These are phyloP conservation scores for Mesembrinibis cayennensis DNA, from an alignment of 2,113 vertebrate genomes.

Conservation along the genomic window DNA sequence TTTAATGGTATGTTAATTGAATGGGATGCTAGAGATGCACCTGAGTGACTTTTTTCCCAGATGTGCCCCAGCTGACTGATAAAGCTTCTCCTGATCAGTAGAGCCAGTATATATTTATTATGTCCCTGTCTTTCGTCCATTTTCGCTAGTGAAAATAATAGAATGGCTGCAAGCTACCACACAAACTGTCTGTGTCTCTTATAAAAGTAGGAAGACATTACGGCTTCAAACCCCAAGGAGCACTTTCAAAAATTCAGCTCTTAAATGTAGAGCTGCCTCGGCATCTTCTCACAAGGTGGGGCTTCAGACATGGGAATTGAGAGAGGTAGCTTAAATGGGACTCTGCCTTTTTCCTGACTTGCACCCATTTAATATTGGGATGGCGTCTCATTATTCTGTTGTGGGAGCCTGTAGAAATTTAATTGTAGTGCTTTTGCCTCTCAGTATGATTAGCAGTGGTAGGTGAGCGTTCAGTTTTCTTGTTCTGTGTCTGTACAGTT, in stretches of 20 bases:
- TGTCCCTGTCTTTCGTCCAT: background rate
- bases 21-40: slow-evolving; percentile 56
- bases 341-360: background rate
- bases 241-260: background rate
- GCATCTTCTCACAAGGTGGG: background rate
- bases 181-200: background rate
- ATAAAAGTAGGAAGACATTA: background rate
- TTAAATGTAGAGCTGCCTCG: background rate
- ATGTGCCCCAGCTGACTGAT: slow-evolving; percentile 47
- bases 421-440: background rate
- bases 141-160: slow-evolving; percentile 4
- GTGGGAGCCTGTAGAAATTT: background rate
- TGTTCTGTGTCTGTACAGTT: background rate
- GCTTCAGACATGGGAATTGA: background rate
- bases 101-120: slow-evolving; percentile 53
- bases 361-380: background rate
- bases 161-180: background rate
- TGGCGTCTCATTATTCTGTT: background rate
- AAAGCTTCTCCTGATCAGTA: slow-evolving; percentile 62
- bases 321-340: background rate
- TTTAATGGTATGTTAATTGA: slow-evolving; percentile 74
- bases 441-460: background rate
- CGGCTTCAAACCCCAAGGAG: background rate
- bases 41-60: slow-evolving; percentile 54
- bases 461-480: background rate